Evolutionary conservation across 2,113 vertebrate species (phyloP).

Genomic region (Dunckerocampus dactyliophorus): DNA sequence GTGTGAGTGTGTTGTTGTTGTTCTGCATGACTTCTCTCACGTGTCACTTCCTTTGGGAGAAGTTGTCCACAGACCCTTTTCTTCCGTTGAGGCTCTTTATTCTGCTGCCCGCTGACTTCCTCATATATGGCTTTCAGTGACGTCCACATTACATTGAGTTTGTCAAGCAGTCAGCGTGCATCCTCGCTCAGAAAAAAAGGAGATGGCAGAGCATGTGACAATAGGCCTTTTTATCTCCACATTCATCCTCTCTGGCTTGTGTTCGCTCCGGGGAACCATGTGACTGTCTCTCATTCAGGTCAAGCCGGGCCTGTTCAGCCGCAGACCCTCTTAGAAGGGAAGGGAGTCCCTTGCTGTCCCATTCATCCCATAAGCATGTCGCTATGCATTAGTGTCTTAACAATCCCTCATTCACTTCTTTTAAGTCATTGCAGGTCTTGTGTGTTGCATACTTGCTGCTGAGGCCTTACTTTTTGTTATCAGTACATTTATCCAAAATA

Average conservation of each 20-base stretch:
- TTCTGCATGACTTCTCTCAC: background rate
- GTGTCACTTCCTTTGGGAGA: background rate
- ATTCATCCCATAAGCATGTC: constrained; percentile 45
- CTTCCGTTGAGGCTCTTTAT: constrained; percentile 8
- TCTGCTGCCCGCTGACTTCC: background rate
- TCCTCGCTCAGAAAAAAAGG: constrained; percentile 40
- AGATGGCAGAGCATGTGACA: constrained; percentile 46
- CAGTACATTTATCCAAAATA: no score
- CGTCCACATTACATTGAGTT: constrained; percentile 5
- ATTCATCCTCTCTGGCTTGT: constrained; percentile 47
- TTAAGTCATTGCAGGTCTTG: background rate
- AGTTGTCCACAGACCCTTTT: constrained; percentile 7
- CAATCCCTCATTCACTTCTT: constrained; percentile 15
- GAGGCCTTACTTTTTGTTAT: no score
- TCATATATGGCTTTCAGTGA: background rate
- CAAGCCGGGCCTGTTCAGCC: constrained; percentile 52
- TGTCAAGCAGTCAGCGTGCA: constrained; percentile 16
- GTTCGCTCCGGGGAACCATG: constrained; percentile 64
- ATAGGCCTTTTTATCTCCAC: constrained; percentile 60
- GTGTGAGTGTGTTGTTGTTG: background rate
- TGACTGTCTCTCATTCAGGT: constrained; percentile 67
- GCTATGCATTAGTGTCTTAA: constrained; percentile 27
- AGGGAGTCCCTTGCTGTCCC: constrained; percentile 36
- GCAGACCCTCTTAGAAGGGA: constrained; percentile 47
- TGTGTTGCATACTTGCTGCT: no score